Conservation (phyloP, 2,888 invertebrate species). For the Allacma fusca region DNA sequence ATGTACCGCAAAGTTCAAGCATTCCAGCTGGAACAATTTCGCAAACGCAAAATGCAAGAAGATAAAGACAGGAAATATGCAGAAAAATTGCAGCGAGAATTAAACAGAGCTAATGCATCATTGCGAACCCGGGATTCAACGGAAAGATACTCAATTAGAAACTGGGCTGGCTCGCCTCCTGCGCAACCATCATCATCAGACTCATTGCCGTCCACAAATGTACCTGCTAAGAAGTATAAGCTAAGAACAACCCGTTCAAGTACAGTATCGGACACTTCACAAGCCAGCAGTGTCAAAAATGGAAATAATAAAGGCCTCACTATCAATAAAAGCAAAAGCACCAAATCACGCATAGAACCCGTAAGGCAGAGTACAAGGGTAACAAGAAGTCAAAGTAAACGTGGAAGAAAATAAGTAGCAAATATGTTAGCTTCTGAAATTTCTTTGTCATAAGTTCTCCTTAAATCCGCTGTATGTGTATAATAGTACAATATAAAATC, state of each 20-base stretch:
- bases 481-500: no score
- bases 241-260: slow-evolving; percentile 7
- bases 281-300: no score
- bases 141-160: slow-evolving; percentile 50
- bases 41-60: slow-evolving; percentile 47
- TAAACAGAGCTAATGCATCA: slow-evolving; percentile 34
- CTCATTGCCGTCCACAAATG: slow-evolving; percentile 9
- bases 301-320: not conserved
- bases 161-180: slow-evolving; percentile 42
- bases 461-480: no score
- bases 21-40: slow-evolving; percentile 43
- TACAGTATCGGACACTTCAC: not conserved
- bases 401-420: not conserved
- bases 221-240: not conserved
- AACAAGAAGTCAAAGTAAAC: slow-evolving; percentile 6
- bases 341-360: not conserved
- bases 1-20: slow-evolving; percentile 45
- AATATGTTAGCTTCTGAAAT: no score
- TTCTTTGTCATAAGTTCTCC: no score
- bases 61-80: slow-evolving; percentile 51
- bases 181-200: slow-evolving; percentile 4
- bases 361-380: slow-evolving; percentile 1
- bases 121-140: slow-evolving; percentile 33
- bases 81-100: slow-evolving; percentile 44
- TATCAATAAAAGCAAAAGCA: slow-evolving; percentile 13